Percentiles rank a stretch among this genome's conserved stretches.
phyloP scores from a whole-genome alignment of 2,797 vertebrate species.

The Cheirogaleus major region DNA sequence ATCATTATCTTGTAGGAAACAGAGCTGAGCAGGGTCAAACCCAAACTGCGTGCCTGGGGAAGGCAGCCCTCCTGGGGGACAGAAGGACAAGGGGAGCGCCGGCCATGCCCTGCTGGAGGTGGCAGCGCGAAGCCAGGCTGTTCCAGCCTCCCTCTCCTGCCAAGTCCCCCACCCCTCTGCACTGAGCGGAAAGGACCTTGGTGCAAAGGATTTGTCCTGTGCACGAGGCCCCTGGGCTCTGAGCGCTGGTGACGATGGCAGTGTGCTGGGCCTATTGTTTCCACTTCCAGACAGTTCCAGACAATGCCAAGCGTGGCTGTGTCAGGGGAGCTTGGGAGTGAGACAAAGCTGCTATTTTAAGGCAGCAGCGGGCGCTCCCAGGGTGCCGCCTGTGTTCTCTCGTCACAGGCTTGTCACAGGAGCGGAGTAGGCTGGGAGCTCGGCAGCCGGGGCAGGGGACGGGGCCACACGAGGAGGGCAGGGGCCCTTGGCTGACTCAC shows the following conservation, averaged over 20 bases:
- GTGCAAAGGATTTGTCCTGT: not conserved
- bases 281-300: constrained; percentile 58
- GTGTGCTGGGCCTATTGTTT: not conserved
- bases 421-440: not conserved
- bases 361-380: not conserved
- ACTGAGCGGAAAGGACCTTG: not conserved
- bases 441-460: not conserved
- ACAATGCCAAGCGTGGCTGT: not conserved
- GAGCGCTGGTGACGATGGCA: not conserved
- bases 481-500: not conserved
- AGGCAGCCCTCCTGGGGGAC: not conserved
- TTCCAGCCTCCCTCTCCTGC: not conserved
- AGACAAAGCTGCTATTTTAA: constrained; percentile 57
- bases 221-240: not conserved
- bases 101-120: not conserved
- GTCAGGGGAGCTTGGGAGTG: not conserved
- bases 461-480: not conserved
- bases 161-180: too few species aligned
- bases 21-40: not conserved
- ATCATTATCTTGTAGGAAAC: not conserved
- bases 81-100: not conserved
- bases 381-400: not conserved
- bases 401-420: not conserved
- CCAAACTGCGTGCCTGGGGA: not conserved
- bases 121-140: accelerated